Percentiles rank a stretch among this genome's conserved stretches.
phyloP scores from a whole-genome alignment of 1,140 invertebrate genomes.

The Conopomorpha cramerella region DNA sequence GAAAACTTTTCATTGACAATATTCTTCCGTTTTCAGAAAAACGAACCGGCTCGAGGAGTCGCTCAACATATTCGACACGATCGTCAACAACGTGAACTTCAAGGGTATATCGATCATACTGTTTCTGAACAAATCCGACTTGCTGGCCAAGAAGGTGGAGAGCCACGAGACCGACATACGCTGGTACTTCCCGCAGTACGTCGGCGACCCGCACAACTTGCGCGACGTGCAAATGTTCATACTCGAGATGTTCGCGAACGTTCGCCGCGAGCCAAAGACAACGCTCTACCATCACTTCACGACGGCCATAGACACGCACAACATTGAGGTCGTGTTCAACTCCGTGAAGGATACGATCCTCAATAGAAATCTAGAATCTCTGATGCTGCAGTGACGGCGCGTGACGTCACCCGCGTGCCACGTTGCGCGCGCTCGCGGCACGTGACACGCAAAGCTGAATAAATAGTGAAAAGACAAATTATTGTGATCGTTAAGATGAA shows the following conservation, averaged over 20 bases:
- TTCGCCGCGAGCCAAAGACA: conserved; percentile 72
- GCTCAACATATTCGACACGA: conserved; percentile 95
- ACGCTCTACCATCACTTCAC: conserved; percentile 97
- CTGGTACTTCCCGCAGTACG: conserved; percentile 86
- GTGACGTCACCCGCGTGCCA: background rate
- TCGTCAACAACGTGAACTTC: conserved; percentile 95
- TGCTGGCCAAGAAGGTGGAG: conserved; percentile 87
- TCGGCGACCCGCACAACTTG: conserved; percentile 84
- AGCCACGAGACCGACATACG: conserved; percentile 82
- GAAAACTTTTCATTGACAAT: no score
- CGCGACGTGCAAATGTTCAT: conserved; percentile 90
- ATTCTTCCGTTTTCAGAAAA: conserved; percentile 77
- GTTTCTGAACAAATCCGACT: conserved; percentile 97
- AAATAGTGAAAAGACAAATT: conserved; percentile 22
- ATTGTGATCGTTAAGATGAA: conserved; percentile 10
- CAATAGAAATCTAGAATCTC: conserved; percentile 88
- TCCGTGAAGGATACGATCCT: conserved; percentile 97
- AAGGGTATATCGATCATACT: conserved; percentile 93
- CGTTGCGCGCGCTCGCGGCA: no score
- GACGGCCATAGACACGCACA: conserved; percentile 96
- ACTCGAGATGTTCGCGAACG: conserved; percentile 85
- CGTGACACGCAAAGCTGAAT: background rate
- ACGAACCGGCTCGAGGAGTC: conserved; percentile 95
- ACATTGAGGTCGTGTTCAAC: conserved; percentile 97
- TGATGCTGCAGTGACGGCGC: conserved; percentile 83